phyloP scores from a whole-genome alignment of 1,140 invertebrate genomes.

The Gyrodactylus salaris region DNA sequence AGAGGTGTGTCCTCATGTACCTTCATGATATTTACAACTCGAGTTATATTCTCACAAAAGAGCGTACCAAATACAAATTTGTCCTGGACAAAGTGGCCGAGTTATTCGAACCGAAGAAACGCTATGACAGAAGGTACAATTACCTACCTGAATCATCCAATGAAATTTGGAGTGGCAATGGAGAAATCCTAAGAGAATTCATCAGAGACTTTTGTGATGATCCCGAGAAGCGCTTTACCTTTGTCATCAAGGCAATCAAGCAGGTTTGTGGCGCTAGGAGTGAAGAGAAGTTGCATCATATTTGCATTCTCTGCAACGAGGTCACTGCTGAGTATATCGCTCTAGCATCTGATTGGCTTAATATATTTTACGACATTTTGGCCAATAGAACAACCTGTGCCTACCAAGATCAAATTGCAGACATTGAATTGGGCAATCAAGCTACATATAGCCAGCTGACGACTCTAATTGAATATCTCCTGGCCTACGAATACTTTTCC shows the following conservation, averaged over 20 bases:
- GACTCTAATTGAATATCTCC: not conserved
- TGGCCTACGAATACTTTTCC: not conserved
- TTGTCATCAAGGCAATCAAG: not conserved
- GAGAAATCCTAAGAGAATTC: not conserved
- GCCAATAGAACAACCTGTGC: not conserved
- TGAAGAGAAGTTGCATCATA: not conserved
- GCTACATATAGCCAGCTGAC: not conserved
- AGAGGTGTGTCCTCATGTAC: not conserved
- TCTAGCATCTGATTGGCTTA: not conserved
- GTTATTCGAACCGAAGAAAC: not conserved
- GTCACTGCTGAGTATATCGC: not conserved
- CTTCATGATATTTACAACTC: not conserved
- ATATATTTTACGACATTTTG: not conserved
- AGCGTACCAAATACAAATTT: not conserved
- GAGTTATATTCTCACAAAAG: not conserved
- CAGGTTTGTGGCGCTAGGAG: not conserved
- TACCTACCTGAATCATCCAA: not conserved
- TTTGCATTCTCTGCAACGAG: not conserved
- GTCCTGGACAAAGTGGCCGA: not conserved
- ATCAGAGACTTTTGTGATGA: not conserved
- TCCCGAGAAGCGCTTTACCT: not conserved
- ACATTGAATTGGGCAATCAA: not conserved
- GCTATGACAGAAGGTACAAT: not conserved
- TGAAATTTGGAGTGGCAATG: not conserved
- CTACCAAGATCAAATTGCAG: not conserved